These are phyloP conservation scores for Ctenicera cuprea DNA, from an alignment of 2,888 invertebrate genomes.

Conservation along the genomic window DNA sequence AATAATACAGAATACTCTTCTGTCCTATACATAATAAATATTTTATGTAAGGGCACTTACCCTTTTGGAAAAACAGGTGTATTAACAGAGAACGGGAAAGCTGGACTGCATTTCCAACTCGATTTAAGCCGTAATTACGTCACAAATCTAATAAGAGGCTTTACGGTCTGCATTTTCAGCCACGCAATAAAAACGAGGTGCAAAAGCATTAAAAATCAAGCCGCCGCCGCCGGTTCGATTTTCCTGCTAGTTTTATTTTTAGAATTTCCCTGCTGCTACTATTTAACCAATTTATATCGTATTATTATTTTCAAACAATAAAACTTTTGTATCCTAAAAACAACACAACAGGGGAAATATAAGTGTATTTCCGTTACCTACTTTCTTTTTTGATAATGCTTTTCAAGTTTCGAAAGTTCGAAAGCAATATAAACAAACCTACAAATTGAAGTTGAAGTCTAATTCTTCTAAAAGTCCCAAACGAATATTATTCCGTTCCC, in stretches of 20 bases:
- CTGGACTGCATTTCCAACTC: constrained; percentile 40
- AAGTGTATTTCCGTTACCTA: too few species aligned
- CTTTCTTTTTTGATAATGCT: too few species aligned
- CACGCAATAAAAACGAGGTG: constrained; percentile 35
- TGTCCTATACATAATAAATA: background rate
- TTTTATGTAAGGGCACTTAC: constrained; percentile 20
- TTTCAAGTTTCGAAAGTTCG: background rate
- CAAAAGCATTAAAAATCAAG: constrained; percentile 19
- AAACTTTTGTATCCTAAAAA: too few species aligned
- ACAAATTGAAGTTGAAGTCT: constrained; percentile 2
- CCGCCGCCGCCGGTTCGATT: background rate
- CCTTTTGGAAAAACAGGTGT: constrained; percentile 39
- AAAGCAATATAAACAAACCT: background rate
- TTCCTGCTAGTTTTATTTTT: background rate
- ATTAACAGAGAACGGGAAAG: constrained; percentile 31
- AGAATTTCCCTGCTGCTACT: background rate
- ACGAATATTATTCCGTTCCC: constrained; percentile 11
- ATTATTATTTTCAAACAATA: too few species aligned
- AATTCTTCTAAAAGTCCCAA: background rate
- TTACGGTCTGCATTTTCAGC: constrained; percentile 35
- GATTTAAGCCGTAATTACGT: constrained; percentile 35
- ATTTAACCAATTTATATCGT: background rate
- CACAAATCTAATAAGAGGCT: constrained; percentile 47
- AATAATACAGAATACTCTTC: background rate
- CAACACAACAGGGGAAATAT: too few species aligned